Conservation (phyloP, 2,113 vertebrate genomes). For the Takifugu bimaculatus region DNA sequence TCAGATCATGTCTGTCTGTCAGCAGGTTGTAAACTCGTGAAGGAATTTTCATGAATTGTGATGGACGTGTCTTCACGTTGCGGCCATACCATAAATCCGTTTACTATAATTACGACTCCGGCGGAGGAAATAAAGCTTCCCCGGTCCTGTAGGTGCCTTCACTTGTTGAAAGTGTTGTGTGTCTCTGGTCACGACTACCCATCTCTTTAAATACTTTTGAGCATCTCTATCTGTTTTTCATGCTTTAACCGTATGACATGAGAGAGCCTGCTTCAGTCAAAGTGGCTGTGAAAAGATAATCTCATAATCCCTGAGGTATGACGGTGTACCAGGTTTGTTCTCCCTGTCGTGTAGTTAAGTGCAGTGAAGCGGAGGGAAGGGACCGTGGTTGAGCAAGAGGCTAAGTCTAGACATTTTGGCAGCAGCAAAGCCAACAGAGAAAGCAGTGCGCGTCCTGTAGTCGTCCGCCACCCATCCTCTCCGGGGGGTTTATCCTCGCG, state of each 20-base stretch:
- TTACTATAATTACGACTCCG: conserved; percentile 17
- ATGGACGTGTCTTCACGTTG: not conserved
- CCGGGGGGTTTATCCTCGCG: not conserved
- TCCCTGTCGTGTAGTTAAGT: conserved; percentile 26
- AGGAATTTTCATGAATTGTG: conserved; percentile 13
- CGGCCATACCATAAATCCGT: not conserved
- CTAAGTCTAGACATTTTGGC: conserved; percentile 32
- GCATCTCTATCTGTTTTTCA: conserved; percentile 14
- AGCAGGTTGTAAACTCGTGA: conserved; percentile 10
- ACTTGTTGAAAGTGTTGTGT: not conserved
- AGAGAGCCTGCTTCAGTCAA: conserved; percentile 35
- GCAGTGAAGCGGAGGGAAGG: conserved; percentile 7
- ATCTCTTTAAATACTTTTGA: not conserved
- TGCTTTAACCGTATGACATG: conserved; percentile 26
- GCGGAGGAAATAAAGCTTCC: conserved; percentile 21
- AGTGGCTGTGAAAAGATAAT: conserved; percentile 63
- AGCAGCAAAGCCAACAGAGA: conserved; percentile 10
- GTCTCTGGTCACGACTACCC: not conserved
- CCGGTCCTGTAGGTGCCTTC: conserved; percentile 1
- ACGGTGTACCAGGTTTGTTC: conserved; percentile 35
- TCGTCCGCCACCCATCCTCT: conserved; percentile 4
- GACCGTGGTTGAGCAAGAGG: conserved; percentile 22
- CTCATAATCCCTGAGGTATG: conserved; percentile 66
- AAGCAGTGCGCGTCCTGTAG: conserved; percentile 10
- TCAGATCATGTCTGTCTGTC: conserved; percentile 6